phyloP scores from a whole-genome alignment of 2,113 vertebrate genomes.

The Willisornis vidua region DNA sequence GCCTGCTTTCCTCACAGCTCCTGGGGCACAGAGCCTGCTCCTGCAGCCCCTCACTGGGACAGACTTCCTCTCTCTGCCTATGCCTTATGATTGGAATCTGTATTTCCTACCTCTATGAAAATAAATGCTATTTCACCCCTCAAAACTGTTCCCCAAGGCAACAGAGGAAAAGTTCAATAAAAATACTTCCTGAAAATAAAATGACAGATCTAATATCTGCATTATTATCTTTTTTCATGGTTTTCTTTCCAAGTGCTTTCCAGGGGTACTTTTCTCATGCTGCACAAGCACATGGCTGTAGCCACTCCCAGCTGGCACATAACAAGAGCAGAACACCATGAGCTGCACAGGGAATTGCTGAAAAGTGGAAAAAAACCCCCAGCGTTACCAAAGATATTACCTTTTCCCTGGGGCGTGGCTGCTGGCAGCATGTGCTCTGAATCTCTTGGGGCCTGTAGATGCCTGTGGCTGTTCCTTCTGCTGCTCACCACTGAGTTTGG shows the following conservation, averaged over 20 bases:
- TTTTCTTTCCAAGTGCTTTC: neutral
- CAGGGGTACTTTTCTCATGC: neutral
- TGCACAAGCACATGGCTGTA: neutral
- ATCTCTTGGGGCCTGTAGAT: neutral
- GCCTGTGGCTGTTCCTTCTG: neutral
- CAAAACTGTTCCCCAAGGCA: neutral
- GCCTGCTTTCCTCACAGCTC: neutral
- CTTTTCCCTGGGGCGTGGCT: neutral
- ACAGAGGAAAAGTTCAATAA: neutral
- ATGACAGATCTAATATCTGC: neutral
- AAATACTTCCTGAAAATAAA: neutral
- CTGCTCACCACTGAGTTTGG: neutral
- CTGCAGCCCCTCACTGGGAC: neutral
- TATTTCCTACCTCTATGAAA: neutral
- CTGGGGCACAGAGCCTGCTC: neutral
- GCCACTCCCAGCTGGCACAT: neutral
- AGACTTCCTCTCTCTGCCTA: neutral
- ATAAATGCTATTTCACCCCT: neutral
- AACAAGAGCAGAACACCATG: neutral
- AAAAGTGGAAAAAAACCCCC: neutral
- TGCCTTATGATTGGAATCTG: neutral
- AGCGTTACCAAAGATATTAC: neutral
- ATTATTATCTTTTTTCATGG: neutral
- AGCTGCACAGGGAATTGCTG: neutral
- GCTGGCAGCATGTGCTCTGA: neutral